A percentile compares a stretch with the other conserved stretches of the same genome.
phyloP scores from a whole-genome alignment of 64 coral and sea anemone species.

The Catalaphyllia jardinei region DNA sequence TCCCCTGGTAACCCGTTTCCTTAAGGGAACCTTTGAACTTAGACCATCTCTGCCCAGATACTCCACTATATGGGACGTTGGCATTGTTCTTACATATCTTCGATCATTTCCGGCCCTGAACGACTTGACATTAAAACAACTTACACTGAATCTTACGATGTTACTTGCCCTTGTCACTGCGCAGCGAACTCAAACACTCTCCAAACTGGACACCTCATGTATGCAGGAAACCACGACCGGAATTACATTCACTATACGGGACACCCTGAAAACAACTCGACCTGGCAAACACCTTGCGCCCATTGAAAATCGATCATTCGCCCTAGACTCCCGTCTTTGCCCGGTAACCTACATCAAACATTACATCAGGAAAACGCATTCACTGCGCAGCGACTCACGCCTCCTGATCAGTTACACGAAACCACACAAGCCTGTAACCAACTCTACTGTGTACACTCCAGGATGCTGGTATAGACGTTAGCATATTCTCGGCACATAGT shows the following conservation, averaged over 20 bases:
- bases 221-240: neutral
- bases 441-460: slow-evolving; percentile 20
- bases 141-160: slow-evolving; percentile 18
- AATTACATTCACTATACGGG: neutral
- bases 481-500: slow-evolving; percentile 35
- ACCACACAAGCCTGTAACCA: slow-evolving; percentile 49
- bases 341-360: neutral
- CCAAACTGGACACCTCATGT: neutral
- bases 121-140: slow-evolving; percentile 41
- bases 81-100: slow-evolving; percentile 3
- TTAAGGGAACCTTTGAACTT: slow-evolving; percentile 37
- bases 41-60: slow-evolving; percentile 58
- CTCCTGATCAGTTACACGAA: slow-evolving; percentile 38
- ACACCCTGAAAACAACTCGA: slow-evolving; percentile 24
- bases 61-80: slow-evolving; percentile 41
- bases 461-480: slow-evolving; percentile 11
- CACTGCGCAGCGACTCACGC: neutral
- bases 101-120: neutral
- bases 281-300: slow-evolving; percentile 28
- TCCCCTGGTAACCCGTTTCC: slow-evolving; percentile 28
- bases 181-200: slow-evolving; percentile 38
- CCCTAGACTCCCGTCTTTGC: neutral
- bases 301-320: neutral
- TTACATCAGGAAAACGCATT: neutral
- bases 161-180: slow-evolving; percentile 37